A percentile compares a stretch with the other conserved stretches of the same genome.
Conservation (phyloP, 2,888 invertebrate genomes). For the Brachyptera putata region DNA sequence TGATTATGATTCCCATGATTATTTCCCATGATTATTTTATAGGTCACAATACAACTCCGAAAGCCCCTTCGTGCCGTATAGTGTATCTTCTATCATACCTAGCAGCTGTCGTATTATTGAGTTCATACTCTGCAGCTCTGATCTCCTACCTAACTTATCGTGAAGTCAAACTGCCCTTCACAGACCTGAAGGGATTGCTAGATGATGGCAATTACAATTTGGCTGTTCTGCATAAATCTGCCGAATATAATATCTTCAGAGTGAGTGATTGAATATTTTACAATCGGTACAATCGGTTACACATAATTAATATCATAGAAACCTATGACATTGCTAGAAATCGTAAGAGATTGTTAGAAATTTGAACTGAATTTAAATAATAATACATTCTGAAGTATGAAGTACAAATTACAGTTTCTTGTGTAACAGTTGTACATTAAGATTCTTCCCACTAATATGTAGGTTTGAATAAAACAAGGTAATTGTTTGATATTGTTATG, state of each 20-base stretch:
- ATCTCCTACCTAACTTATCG: constrained; percentile 37
- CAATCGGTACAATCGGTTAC: background rate
- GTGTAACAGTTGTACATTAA: no score
- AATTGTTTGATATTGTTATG: no score
- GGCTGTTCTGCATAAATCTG: constrained; percentile 29
- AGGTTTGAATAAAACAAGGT: no score
- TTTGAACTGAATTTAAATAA: no score
- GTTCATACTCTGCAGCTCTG: constrained; percentile 40
- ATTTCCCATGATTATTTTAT: no score
- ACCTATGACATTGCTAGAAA: no score
- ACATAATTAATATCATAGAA: no score
- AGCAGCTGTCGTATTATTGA: constrained; percentile 37
- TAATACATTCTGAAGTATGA: no score
- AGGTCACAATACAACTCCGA: constrained; percentile 26
- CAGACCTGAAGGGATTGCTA: constrained; percentile 38
- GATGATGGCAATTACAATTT: constrained; percentile 38
- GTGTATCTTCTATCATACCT: constrained; percentile 39
- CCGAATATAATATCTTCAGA: constrained; percentile 23
- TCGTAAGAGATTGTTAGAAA: no score
- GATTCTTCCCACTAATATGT: no score
- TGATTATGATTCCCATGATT: no score
- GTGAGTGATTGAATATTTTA: constrained; percentile 12
- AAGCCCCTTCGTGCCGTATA: constrained; percentile 35
- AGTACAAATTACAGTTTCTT: no score
- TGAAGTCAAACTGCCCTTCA: constrained; percentile 37